Conservation (phyloP, 1,140 invertebrate species). For the Dreissena polymorpha region DNA sequence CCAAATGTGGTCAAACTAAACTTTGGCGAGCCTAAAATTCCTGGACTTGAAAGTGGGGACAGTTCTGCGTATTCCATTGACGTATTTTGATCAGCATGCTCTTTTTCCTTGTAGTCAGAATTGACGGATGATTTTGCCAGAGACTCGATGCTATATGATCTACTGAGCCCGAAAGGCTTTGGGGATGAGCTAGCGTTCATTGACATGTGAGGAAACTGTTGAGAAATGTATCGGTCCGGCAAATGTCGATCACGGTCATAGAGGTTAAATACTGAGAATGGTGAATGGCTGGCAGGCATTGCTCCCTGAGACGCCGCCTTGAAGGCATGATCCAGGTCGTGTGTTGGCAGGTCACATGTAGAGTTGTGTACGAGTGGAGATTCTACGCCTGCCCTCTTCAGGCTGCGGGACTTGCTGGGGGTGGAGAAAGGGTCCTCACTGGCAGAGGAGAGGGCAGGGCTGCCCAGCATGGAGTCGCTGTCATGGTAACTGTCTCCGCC, state of each 20-base stretch:
- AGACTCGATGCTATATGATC: constrained; percentile 51
- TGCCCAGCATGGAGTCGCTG: constrained; percentile 64
- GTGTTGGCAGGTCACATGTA: constrained; percentile 28
- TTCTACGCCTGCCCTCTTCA: constrained; percentile 33
- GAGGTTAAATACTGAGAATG: constrained; percentile 27
- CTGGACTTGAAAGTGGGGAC: constrained; percentile 45
- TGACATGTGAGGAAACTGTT: constrained; percentile 27
- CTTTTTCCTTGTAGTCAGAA: constrained; percentile 31
- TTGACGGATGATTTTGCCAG: constrained; percentile 48
- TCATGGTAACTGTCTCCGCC: constrained; percentile 58
- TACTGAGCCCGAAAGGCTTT: constrained; percentile 23
- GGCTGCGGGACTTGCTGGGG: constrained; percentile 60
- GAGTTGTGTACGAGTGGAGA: constrained; percentile 59
- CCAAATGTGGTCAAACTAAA: constrained; percentile 38
- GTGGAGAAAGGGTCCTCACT: constrained; percentile 66
- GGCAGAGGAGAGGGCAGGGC: constrained; percentile 61
- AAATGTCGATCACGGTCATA: background rate
- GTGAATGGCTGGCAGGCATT: constrained; percentile 26
- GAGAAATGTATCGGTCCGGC: constrained; percentile 20
- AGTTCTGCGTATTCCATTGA: constrained; percentile 34
- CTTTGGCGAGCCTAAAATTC: constrained; percentile 43
- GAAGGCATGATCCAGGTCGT: background rate
- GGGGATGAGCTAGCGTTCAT: constrained; percentile 10
- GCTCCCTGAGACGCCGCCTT: background rate
- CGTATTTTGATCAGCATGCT: constrained; percentile 30